These are phyloP conservation scores for Mobula birostris DNA, from an alignment of 2,113 vertebrate genomes.

Conservation along the genomic window DNA sequence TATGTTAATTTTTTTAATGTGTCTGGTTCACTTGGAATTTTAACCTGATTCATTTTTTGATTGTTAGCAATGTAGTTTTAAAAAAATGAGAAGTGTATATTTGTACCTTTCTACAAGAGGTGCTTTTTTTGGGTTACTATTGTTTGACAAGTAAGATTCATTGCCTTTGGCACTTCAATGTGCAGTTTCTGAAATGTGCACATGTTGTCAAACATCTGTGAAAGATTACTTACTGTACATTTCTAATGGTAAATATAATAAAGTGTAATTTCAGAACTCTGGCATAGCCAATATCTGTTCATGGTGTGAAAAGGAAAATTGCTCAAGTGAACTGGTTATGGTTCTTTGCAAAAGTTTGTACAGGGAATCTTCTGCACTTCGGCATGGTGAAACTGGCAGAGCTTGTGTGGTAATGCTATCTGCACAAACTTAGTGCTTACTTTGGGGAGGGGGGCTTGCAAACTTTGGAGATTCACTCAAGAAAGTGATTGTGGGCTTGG, in stretches of 20 bases:
- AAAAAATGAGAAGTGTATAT: constrained; percentile 5
- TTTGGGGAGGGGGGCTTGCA: no score
- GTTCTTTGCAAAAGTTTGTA: not conserved
- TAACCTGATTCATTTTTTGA: constrained; percentile 27
- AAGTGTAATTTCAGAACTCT: constrained; percentile 34
- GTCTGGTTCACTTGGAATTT: constrained; percentile 32
- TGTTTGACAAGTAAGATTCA: not conserved
- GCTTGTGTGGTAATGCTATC: not conserved
- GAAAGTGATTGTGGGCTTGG: no score
- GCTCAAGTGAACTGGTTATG: not conserved
- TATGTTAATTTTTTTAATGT: not conserved
- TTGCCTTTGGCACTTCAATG: constrained; percentile 15
- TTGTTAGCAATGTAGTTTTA: constrained; percentile 33
- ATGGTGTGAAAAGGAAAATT: not conserved
- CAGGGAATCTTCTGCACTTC: not conserved
- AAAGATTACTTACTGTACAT: constrained; percentile 34
- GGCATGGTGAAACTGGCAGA: not conserved
- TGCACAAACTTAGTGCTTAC: not conserved
- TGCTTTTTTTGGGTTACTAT: constrained; percentile 10
- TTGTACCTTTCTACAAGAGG: not conserved
- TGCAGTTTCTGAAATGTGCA: constrained; percentile 30
- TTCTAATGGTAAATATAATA: constrained; percentile 38
- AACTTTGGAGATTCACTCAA: no score
- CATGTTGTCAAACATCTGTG: constrained; percentile 12
- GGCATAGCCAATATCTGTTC: not conserved